phyloP scores from a whole-genome alignment of 2,888 invertebrate genomes.

The Phaedon cochleariae region DNA sequence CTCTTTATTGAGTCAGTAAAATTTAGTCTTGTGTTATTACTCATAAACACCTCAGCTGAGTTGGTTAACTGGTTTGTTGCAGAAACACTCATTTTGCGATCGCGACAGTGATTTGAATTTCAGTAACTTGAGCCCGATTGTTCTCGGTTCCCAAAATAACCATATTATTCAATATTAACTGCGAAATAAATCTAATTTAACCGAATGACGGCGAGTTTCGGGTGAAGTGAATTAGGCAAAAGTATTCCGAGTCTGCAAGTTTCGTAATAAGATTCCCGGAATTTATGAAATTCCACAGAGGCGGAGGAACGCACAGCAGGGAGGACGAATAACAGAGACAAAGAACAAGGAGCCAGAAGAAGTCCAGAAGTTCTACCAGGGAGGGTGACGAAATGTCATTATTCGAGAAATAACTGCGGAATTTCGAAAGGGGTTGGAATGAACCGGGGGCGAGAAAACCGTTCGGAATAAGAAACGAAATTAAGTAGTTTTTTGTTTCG shows the following conservation, averaged over 20 bases:
- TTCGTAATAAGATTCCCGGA: slow-evolving; percentile 34
- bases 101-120: not conserved
- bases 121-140: not conserved
- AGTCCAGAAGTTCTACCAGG: slow-evolving; percentile 21
- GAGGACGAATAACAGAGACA: slow-evolving; percentile 24
- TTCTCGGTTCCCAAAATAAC: not conserved
- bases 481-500: not conserved
- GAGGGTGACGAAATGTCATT: slow-evolving; percentile 31
- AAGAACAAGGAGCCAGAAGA: slow-evolving; percentile 12
- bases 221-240: slow-evolving; percentile 36
- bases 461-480: not conserved
- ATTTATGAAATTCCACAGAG: slow-evolving; percentile 36
- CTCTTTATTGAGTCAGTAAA: too few relatives aligned
- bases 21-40: too few relatives aligned
- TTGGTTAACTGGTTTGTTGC: not conserved
- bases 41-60: not conserved
- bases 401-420: slow-evolving; percentile 16
- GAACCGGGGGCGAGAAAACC: not conserved
- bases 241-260: slow-evolving; percentile 29
- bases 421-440: not conserved
- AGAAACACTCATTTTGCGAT: not conserved
- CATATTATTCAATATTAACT: slow-evolving; percentile 17
- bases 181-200: slow-evolving; percentile 36
- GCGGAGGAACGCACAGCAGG: slow-evolving; percentile 12
- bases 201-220: slow-evolving; percentile 31